A percentile compares a stretch with the other conserved stretches of the same genome.
Evolutionary conservation across 2,113 vertebrate species (phyloP).

Genomic region (Menura novaehollandiae): DNA sequence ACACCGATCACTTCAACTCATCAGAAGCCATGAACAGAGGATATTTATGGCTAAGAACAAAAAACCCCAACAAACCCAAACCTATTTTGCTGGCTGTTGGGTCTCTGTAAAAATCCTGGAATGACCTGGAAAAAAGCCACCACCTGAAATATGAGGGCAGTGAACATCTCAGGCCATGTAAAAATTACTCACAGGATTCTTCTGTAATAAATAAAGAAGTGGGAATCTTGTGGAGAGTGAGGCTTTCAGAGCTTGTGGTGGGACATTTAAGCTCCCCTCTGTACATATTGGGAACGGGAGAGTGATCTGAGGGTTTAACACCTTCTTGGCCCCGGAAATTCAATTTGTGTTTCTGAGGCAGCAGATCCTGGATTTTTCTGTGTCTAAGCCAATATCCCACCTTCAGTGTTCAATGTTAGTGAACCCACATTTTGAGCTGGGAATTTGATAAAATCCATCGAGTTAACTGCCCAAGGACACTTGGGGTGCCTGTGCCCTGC

Average conservation of each 20-base stretch:
- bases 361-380: too few relatives aligned
- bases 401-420: neutral
- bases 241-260: neutral
- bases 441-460: neutral
- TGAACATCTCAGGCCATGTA: neutral
- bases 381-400: too few relatives aligned
- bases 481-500: neutral
- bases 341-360: neutral
- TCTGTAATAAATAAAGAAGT: neutral
- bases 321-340: neutral
- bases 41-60: neutral
- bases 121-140: neutral
- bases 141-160: neutral
- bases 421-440: neutral
- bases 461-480: neutral
- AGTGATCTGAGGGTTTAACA: neutral
- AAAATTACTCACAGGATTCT: neutral
- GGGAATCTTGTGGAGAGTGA: neutral
- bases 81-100: neutral
- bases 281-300: neutral
- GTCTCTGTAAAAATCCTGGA: neutral
- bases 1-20: neutral
- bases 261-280: neutral
- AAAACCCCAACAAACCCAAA: neutral
- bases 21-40: neutral